A percentile compares a stretch with the other conserved stretches of the same genome.
These are phyloP conservation scores for Epinephelus fuscoguttatus DNA, from an alignment of 2,113 vertebrate species.

Conservation along the genomic window DNA sequence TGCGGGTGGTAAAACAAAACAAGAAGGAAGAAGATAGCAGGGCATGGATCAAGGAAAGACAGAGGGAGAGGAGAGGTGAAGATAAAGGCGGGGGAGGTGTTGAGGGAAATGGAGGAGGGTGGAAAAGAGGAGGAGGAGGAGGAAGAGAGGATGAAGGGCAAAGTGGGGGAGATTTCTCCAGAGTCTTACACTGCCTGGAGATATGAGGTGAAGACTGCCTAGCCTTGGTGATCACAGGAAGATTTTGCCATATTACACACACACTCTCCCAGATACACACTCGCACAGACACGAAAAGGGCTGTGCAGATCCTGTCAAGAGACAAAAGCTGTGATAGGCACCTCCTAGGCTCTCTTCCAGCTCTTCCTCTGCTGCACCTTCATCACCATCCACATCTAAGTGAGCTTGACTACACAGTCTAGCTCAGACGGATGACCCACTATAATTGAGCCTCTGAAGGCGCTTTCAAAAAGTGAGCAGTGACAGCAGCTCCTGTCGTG, in stretches of 20 bases:
- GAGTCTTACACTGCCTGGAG: constrained; percentile 29
- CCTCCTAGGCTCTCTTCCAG: constrained; percentile 27
- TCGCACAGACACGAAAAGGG: constrained; percentile 3
- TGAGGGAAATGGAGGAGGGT: constrained; percentile 25
- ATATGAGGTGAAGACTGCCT: constrained; percentile 19
- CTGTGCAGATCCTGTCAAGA: constrained; percentile 30
- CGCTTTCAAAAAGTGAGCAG: constrained; percentile 20
- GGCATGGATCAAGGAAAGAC: constrained; percentile 34
- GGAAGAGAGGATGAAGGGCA: constrained; percentile 15
- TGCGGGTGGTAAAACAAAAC: constrained; percentile 15
- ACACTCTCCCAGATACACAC: constrained; percentile 6
- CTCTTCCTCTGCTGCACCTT: constrained; percentile 35
- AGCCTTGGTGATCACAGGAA: constrained; percentile 31
- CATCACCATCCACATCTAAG: constrained; percentile 35
- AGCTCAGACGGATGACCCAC: constrained; percentile 9
- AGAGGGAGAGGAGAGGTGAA: constrained; percentile 9
- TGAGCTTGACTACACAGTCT: constrained; percentile 25
- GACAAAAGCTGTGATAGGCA: constrained; percentile 21
- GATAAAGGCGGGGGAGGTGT: constrained; percentile 10
- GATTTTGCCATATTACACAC: constrained; percentile 27
- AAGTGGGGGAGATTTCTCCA: constrained; percentile 1
- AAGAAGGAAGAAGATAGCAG: constrained; percentile 1
- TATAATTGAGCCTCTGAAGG: constrained; percentile 28
- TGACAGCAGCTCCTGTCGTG: neutral
- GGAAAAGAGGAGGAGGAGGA: neutral